Base-by-base conservation (phyloP, 2,113 vertebrate genomes). In the Bagarius yarrelli region DNA sequence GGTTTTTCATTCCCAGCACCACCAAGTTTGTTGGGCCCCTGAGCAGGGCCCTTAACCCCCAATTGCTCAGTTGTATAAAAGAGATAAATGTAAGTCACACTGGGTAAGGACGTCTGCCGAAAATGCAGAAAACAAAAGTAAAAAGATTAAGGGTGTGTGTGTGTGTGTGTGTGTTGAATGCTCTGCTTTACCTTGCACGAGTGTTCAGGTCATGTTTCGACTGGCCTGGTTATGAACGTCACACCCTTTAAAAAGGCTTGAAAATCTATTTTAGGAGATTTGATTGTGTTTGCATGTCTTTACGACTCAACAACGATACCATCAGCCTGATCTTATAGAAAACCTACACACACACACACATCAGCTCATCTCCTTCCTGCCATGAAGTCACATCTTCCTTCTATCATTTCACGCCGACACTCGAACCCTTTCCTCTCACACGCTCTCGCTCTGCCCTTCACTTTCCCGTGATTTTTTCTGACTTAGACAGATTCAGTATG, bases 311-410 rank as follows among this genome's bases (percentile, higher is more conserved):
- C 23, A 67, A 44, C 40, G 1, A 67, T 44, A 19, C 9, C 13
- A 2, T 40, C 9, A 3, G 36, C 44, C 66, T 47, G 34, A 40
- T 40, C 12, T 15, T 44, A 44, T 44, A 14, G 21, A 12, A 19
- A 21, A 64, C 18, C 1, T 4, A 52, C 50, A 52, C 50, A 15
- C 57, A 60, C 59, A 57, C 56, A 30, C 14, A 30, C 25, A 36
- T n/a, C 36, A 44, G 64, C 63, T 66, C 63, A 66, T 67, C 64
- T 40, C 34, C 64, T 69, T 40, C 21, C 23, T 69, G 64, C 8
- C 64, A 44, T 44, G 12, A 23, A 44, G 36, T 44, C 64, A 64
- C 61, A 13, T 66, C 8, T 4, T 66, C 19, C 63, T 66, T 66
- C 36, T 66, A 32, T 66, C 63, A 12, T 64, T 63, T 40, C 63